Percentiles rank a stretch among this genome's conserved stretches.
Evolutionary conservation across 2,113 vertebrate species (phyloP).

Genomic region (Fukomys damarensis): DNA sequence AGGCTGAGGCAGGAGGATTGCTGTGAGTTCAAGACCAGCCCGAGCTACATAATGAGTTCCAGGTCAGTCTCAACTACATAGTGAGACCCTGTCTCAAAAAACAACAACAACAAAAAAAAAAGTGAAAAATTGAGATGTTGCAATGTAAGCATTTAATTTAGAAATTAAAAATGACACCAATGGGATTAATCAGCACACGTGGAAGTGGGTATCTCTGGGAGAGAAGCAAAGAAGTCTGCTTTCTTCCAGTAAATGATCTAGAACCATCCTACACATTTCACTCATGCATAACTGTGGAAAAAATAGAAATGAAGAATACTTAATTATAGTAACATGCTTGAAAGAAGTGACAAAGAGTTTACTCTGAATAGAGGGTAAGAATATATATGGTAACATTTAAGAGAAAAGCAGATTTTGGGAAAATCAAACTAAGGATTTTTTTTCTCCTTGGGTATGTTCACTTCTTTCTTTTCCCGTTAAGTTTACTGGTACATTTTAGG

Average conservation of each 20-base stretch:
- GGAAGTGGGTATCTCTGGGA: background rate
- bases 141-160: slow-evolving; percentile 26
- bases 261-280: background rate
- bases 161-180: background rate
- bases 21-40: too few relatives aligned
- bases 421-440: slow-evolving; percentile 33
- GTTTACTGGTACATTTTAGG: too few relatives aligned
- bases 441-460: too few relatives aligned
- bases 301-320: background rate
- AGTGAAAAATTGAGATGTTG: background rate
- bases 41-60: too few relatives aligned
- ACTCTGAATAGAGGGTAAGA: background rate
- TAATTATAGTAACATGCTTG: background rate
- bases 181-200: background rate
- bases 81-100: too few relatives aligned
- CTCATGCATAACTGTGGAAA: background rate
- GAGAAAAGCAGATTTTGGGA: background rate
- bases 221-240: background rate
- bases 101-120: too few relatives aligned
- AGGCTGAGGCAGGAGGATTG: too few relatives aligned
- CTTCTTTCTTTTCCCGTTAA: too few relatives aligned
- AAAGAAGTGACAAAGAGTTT: background rate
- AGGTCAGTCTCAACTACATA: too few relatives aligned
- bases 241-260: background rate
- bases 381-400: background rate